Conservation (phyloP, 2,888 invertebrate genomes). For the Pocota personata region DNA sequence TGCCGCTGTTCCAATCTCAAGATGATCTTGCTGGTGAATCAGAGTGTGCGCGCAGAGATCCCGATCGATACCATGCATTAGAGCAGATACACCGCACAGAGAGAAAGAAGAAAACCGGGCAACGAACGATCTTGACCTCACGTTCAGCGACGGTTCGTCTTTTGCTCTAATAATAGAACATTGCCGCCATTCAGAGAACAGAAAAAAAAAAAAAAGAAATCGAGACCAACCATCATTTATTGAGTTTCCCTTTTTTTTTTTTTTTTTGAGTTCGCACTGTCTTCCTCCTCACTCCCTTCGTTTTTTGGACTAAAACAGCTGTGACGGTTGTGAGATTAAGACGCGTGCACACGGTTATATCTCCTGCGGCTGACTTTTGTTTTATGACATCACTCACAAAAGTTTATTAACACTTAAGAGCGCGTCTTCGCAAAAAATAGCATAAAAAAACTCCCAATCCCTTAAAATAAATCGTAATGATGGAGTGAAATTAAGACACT, state of each 20-base stretch:
- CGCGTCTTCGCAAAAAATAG: not conserved
- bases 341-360: not conserved
- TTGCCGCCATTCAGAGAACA: slow-evolving; percentile 6
- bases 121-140: slow-evolving; percentile 74
- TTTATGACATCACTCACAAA: slow-evolving; percentile 6
- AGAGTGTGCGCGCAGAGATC: slow-evolving; percentile 5
- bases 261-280: not conserved
- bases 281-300: not conserved
- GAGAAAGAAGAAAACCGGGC: slow-evolving; percentile 39
- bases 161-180: slow-evolving; percentile 63
- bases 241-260: slow-evolving; percentile 17
- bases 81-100: slow-evolving; percentile 15
- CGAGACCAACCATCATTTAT: slow-evolving; percentile 24
- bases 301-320: slow-evolving; percentile 18
- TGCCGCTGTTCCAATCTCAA: not conserved
- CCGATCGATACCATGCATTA: slow-evolving; percentile 29
- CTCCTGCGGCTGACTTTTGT: not conserved
- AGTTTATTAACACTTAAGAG: slow-evolving; percentile 34
- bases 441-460: not conserved
- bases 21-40: not conserved
- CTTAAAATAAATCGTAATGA: not conserved
- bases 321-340: not conserved
- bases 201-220: slow-evolving; percentile 24
- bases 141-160: slow-evolving; percentile 56
- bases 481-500: slow-evolving; percentile 13